Conservation (phyloP, 2,797 vertebrate species). For the Glossophaga mutica region DNA sequence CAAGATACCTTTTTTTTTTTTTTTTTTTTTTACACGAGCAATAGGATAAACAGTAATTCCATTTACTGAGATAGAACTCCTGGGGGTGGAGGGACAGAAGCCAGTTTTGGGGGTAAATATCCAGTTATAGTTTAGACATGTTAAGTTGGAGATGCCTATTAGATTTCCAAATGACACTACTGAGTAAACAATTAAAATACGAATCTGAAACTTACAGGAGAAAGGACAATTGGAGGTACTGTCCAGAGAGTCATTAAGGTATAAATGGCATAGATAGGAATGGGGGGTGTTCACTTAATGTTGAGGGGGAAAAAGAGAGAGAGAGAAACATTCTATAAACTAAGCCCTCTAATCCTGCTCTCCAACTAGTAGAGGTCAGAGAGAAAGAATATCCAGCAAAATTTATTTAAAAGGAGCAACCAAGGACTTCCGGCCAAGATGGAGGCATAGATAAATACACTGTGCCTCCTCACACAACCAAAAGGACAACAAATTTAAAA, state of each 20-base stretch:
- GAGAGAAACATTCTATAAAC: background rate
- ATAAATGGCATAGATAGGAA: background rate
- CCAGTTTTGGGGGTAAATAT: background rate
- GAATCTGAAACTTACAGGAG: background rate
- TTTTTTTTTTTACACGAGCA: background rate
- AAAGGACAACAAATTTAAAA: too few relatives aligned
- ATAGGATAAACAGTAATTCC: background rate
- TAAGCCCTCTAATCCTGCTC: background rate
- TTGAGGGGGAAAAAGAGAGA: background rate
- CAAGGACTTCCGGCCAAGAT: background rate
- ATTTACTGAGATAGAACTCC: background rate
- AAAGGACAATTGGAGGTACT: background rate
- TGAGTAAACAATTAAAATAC: constrained; percentile 27
- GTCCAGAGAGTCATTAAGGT: background rate
- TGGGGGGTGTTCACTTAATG: background rate
- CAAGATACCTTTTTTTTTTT: background rate
- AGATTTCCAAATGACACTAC: constrained; percentile 20
- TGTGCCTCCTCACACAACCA: too few relatives aligned
- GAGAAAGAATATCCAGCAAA: background rate
- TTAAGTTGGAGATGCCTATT: background rate
- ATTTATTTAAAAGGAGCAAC: background rate
- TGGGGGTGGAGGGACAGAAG: background rate
- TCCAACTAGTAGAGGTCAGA: background rate
- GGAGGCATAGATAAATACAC: too few relatives aligned
- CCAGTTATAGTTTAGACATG: background rate